These are phyloP conservation scores for Hyperopisus bebe DNA, from an alignment of 2,113 vertebrate species.

Conservation along the genomic window DNA sequence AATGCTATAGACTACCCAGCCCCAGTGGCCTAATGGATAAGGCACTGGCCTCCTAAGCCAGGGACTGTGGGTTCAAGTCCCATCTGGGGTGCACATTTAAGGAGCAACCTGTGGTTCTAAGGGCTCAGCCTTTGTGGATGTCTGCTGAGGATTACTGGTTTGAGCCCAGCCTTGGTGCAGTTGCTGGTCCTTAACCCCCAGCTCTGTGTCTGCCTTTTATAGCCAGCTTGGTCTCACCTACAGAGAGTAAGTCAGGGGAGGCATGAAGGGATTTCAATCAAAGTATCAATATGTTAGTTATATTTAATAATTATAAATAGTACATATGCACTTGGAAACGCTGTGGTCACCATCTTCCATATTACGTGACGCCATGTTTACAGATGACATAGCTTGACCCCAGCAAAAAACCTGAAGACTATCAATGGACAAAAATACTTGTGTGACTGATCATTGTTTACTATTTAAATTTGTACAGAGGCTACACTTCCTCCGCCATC, in stretches of 20 bases:
- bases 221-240: no score
- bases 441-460: background rate
- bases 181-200: no score
- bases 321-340: background rate
- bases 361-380: background rate
- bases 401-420: background rate
- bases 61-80: slow-evolving; percentile 44
- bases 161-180: no score
- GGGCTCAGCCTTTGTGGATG: no score
- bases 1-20: background rate
- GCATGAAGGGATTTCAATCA: no score
- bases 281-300: no score
- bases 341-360: background rate
- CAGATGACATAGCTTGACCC: background rate
- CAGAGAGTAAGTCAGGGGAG: no score
- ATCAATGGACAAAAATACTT: background rate
- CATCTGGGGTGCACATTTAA: slow-evolving; percentile 27
- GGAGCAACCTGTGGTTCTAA: no score
- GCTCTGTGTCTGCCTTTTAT: no score
- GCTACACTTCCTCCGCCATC: background rate
- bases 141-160: no score
- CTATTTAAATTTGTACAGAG: background rate
- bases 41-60: slow-evolving; percentile 51
- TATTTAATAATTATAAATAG: background rate
- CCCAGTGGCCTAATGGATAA: slow-evolving; percentile 45